These are phyloP conservation scores for Ridgeia piscesae DNA, from an alignment of 1,140 invertebrate species.

Conservation along the genomic window DNA sequence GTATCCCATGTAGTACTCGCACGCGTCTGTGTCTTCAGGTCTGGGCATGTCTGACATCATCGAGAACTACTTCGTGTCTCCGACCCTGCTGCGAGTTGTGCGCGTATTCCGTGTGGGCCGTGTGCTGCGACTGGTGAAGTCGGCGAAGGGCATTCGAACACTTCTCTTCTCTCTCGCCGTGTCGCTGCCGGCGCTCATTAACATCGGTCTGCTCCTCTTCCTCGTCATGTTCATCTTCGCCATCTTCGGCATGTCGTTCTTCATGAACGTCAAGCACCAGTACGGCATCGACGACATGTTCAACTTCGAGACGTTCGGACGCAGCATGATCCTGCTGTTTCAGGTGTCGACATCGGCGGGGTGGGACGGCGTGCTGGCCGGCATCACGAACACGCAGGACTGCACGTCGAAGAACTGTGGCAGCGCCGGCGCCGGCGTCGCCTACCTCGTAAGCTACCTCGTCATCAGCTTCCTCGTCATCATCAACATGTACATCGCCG, in stretches of 20 bases:
- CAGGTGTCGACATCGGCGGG: slow-evolving; percentile 98
- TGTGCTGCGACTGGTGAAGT: slow-evolving; percentile 92
- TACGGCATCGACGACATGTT: slow-evolving; percentile 94
- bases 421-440: slow-evolving; percentile 87
- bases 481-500: slow-evolving; percentile 99
- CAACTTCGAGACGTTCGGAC: slow-evolving; percentile 98
- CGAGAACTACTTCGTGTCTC: slow-evolving; percentile 77
- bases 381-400: slow-evolving; percentile 87
- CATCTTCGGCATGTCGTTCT: slow-evolving; percentile 99
- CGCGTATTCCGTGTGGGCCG: slow-evolving; percentile 96
- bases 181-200: slow-evolving; percentile 96
- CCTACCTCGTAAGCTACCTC: slow-evolving; percentile 91
- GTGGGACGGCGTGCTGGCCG: slow-evolving; percentile 93
- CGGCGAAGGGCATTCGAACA: slow-evolving; percentile 93
- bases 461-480: slow-evolving; percentile 98
- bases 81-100: slow-evolving; percentile 93
- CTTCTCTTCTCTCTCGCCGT: slow-evolving; percentile 96
- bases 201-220: slow-evolving; percentile 96
- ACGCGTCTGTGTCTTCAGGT: slow-evolving; percentile 18
- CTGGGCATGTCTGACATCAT: slow-evolving; percentile 27
- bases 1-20: too few species aligned
- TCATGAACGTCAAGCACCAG: slow-evolving; percentile 94
- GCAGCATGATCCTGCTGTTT: slow-evolving; percentile 94
- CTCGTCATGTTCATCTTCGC: slow-evolving; percentile 99
- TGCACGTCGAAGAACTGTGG: slow-evolving; percentile 91